These are phyloP conservation scores for Corydoras sp. DNA, from an alignment of 2,113 vertebrate genomes.

Conservation along the genomic window DNA sequence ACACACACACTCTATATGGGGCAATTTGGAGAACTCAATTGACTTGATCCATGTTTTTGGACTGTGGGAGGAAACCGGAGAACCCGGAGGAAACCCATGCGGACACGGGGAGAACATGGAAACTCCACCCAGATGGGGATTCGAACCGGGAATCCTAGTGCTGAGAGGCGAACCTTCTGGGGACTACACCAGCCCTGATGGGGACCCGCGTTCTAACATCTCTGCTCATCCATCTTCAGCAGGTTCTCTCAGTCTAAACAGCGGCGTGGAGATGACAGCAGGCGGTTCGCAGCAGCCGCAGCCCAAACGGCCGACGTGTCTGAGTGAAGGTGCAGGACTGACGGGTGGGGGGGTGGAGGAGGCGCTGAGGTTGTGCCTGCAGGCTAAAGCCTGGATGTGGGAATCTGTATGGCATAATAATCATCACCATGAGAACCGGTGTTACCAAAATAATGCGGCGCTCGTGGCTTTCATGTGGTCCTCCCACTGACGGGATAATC, in stretches of 20 bases:
- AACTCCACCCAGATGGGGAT: too few relatives aligned
- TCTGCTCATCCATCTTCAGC: conserved; percentile 34
- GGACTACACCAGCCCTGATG: too few relatives aligned
- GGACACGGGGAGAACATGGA: too few relatives aligned
- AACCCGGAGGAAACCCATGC: too few relatives aligned
- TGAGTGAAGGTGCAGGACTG: conserved; percentile 48
- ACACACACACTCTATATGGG: too few relatives aligned
- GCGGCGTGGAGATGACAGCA: conserved; percentile 52
- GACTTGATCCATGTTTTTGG: too few relatives aligned
- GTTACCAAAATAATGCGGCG: conserved; percentile 66
- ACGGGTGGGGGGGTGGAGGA: conserved; percentile 42
- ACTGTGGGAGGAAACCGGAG: too few relatives aligned
- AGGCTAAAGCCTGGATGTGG: conserved; percentile 53
- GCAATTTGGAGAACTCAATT: too few relatives aligned
- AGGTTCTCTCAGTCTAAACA: conserved; percentile 46
- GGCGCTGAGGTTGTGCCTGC: conserved; percentile 50
- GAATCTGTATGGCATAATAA: conserved; percentile 63
- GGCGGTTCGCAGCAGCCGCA: conserved; percentile 56
- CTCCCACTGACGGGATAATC: conserved; percentile 64
- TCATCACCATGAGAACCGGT: conserved; percentile 61
- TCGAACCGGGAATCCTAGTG: too few relatives aligned
- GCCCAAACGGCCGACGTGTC: conserved; percentile 50
- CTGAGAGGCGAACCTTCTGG: too few relatives aligned
- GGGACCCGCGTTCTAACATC: conserved; percentile 3
- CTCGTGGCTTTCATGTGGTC: conserved; percentile 70